Evolutionary conservation across 2,888 invertebrate species (phyloP).

Genomic region (Lochmaea capreae): DNA sequence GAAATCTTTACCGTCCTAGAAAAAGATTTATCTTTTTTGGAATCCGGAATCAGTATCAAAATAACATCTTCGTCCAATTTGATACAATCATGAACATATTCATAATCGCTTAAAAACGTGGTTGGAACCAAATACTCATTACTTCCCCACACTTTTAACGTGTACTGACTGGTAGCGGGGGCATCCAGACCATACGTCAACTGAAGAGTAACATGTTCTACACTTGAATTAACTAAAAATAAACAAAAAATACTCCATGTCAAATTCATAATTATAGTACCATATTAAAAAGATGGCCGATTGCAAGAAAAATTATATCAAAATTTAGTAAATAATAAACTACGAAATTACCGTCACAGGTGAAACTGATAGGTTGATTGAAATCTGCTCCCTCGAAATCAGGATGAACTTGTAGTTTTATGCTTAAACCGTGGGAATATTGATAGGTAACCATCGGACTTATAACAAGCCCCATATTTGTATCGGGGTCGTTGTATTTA

Average conservation of each 20-base stretch:
- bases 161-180: constrained; percentile 67
- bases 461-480: constrained; percentile 90
- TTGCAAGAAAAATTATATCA: too few species aligned
- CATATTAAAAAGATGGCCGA: too few species aligned
- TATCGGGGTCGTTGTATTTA: constrained; percentile 77
- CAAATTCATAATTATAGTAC: too few species aligned
- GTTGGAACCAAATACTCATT: constrained; percentile 90
- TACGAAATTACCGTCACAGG: constrained; percentile 83
- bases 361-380: constrained; percentile 81
- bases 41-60: constrained; percentile 75
- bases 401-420: constrained; percentile 87
- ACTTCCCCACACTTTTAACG: constrained; percentile 84
- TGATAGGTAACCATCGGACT: constrained; percentile 87
- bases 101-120: constrained; percentile 87
- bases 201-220: constrained; percentile 88
- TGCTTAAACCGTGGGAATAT: constrained; percentile 83
- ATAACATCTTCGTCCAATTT: constrained; percentile 91
- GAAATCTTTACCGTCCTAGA: constrained; percentile 75
- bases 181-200: constrained; percentile 84
- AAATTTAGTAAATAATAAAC: neutral
- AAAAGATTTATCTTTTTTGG: constrained; percentile 76
- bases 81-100: constrained; percentile 93
- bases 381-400: constrained; percentile 65
- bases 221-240: constrained; percentile 83
- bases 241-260: neutral